Base-by-base conservation (phyloP, 1,140 invertebrate species). In the Euura lappo region DNA sequence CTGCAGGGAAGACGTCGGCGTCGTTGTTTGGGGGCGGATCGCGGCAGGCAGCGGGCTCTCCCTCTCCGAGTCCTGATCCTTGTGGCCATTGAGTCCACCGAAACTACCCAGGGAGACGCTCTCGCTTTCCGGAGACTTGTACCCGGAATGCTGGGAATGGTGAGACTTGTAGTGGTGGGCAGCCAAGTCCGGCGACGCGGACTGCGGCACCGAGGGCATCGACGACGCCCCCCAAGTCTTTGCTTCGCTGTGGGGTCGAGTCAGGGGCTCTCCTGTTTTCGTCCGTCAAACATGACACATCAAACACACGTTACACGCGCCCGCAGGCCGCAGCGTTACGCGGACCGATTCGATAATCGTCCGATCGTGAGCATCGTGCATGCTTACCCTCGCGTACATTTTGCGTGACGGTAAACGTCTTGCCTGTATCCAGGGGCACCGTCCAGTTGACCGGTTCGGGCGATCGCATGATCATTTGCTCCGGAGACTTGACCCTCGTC, bases 391-490 rank as follows among this genome's bases (percentile, higher is more conserved):
- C 94, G 86, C 93, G 92, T 77, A 96, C 94, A 88, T 96, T 96
- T 88, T 96, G 95, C 47, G 95, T 96, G 76, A 96, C 95, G 65
- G 95, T 96, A 86, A 97, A 96, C 6, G 95, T 96, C 89, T 96
- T 96, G 74, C 95, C 95, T 73, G 95, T 97, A 85, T 97, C 96
- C 76, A 97, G 89, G 68, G 96, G 95, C 72, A 98, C 96, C 42
- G 95, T 97, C 96, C 96, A 98, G 85, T 97, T 97, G 79, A 97
- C 96, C 70, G 95, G 95, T 86, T 96, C 95, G 5, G 95, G 95
- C 7, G 95, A 96, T 69, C 95, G 91, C 91, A 97, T 94, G 79
- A 96, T 92, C 87, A 96, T 94, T 84, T 97, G 95, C 86, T 97
- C 96, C 5, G 96, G 96, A 2, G 95, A 97, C 88, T 97, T 97